phyloP scores from a whole-genome alignment of 2,888 invertebrate genomes.

The Cryptosula pallasiana region DNA sequence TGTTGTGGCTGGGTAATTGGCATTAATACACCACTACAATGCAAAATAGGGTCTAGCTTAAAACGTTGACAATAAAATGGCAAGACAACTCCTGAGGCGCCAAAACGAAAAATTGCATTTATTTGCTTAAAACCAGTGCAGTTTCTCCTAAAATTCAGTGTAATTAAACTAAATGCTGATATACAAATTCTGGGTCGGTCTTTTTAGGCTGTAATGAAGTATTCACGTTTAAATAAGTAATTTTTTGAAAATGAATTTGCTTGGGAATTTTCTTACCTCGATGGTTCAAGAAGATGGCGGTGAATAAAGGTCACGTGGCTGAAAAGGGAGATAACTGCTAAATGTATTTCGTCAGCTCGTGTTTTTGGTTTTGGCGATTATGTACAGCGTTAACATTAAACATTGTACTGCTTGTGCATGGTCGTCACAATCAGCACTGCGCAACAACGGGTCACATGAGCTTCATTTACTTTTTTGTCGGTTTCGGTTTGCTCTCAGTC shows the following conservation, averaged over 20 bases:
- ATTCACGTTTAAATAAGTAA: background rate
- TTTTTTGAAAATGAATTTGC: background rate
- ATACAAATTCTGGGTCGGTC: too few species aligned
- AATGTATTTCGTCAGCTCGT: background rate
- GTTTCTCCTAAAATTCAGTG: background rate
- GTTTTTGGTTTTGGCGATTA: background rate
- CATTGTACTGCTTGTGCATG: too few species aligned
- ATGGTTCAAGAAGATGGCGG: constrained; percentile 4
- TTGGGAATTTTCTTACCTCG: constrained; percentile 24
- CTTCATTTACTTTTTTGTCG: background rate
- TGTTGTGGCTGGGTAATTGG: too few species aligned
- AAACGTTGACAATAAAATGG: background rate
- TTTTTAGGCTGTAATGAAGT: too few species aligned
- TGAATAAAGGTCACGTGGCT: constrained; percentile 15
- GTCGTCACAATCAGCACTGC: background rate
- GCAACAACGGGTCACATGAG: background rate
- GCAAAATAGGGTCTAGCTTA: too few species aligned
- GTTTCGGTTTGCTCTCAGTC: background rate
- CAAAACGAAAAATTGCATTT: background rate
- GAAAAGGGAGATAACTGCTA: background rate
- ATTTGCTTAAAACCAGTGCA: background rate
- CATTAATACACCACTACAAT: too few species aligned
- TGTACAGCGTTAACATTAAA: too few species aligned
- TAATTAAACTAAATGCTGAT: too few species aligned
- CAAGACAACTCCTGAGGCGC: constrained; percentile 19